Evolutionary conservation across 2,113 vertebrate species (phyloP), one percentile per base, ranked within the genome.

Genomic region (Otocyon megalotis): DNA sequence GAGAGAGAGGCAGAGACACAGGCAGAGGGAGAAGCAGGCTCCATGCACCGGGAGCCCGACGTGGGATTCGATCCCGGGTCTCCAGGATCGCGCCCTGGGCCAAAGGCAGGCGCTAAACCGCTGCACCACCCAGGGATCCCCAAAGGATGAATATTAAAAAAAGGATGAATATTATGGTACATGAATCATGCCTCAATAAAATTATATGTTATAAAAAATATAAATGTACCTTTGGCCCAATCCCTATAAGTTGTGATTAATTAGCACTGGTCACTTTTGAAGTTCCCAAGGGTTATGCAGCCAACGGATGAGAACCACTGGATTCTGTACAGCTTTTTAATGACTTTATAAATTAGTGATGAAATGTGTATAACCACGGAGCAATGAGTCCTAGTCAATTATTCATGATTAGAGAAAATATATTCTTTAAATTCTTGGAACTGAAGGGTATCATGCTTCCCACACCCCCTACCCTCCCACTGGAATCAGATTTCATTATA

Each of bases 261-360:
- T 95, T 80, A 91, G 58, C 30, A 26, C 2, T 54, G 69, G 65
- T 82, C 20, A 92, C 84, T 88, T 96, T 84, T 54, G 30, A 92
- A 89, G 48, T 48, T 74, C 26, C 87, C 43, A 16, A 56, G 53
- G n/a, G 37, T 56, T 89, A 35, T 50, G 4, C 1, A 91, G 32
- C 1, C 2, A 69, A 94, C 9, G 8, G 8, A 20, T 90, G 48
- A 90, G 74, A 90, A 84, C 30, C 14, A 65, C 28, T 77, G 54
- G 11, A 72, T 96, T 90, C 54, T 88, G 9, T 58, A 20, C 53
- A 53, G 48, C 37, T 95, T 92, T 62, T 8, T 72, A 12, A 58
- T 24, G 20, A 60, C 74, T 60, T 71, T 26, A 85, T 69, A 89
- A 74, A 81, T 84, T 22, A 86, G 17, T 67, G 24, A 65, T n/a